Evolutionary conservation across 2,113 vertebrate genomes (phyloP).

Genomic region (Notarius quadriscutis): DNA sequence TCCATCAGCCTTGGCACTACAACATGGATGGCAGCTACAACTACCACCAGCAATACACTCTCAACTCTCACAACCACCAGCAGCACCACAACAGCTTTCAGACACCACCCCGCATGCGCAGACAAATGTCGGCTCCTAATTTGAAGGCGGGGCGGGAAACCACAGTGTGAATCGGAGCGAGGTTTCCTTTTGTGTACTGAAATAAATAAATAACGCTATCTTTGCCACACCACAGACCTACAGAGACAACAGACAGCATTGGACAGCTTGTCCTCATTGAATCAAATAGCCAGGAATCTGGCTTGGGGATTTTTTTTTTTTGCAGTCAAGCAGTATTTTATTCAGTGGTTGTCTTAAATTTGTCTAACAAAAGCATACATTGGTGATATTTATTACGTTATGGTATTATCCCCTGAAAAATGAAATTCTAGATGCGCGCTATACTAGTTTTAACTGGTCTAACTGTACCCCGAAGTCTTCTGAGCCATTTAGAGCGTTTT

Average conservation of each 20-base stretch:
- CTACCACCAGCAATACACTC: constrained; percentile 67
- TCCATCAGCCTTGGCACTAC: constrained; percentile 71
- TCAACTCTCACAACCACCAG: constrained; percentile 70
- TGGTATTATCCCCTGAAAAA: neutral
- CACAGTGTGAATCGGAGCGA: constrained; percentile 76
- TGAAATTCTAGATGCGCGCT: constrained; percentile 1
- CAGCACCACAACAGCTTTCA: constrained; percentile 76
- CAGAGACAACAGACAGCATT: constrained; percentile 50
- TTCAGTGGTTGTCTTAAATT: constrained; percentile 66
- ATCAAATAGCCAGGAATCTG: constrained; percentile 55
- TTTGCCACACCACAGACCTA: constrained; percentile 65
- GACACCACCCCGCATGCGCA: constrained; percentile 90
- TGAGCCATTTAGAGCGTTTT: constrained; percentile 3
- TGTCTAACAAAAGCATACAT: constrained; percentile 50
- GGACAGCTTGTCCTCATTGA: constrained; percentile 53
- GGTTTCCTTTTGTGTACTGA: constrained; percentile 52
- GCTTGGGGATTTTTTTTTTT: constrained; percentile 38
- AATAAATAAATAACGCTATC: constrained; percentile 61
- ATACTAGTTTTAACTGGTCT: neutral
- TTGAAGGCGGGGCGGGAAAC: constrained; percentile 93
- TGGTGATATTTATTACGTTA: constrained; percentile 38
- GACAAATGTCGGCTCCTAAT: constrained; percentile 93
- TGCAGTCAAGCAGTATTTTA: constrained; percentile 59
- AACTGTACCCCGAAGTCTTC: constrained; percentile 21
- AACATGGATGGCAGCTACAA: constrained; percentile 61